Base-by-base conservation (phyloP, 2,888 invertebrate species). In the Aphidius colemani region DNA sequence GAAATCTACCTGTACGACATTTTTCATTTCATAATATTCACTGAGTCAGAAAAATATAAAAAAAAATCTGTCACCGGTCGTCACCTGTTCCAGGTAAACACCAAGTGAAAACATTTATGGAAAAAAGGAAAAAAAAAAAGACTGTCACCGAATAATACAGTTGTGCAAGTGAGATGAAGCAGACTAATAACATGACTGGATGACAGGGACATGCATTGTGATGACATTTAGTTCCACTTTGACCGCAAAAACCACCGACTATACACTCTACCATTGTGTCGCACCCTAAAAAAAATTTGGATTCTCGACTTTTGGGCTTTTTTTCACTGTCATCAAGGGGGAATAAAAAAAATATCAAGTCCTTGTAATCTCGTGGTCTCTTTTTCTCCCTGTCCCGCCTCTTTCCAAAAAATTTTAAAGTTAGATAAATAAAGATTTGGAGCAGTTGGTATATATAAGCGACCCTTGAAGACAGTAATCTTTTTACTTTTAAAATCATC, bases 61-160 rank as follows among this genome's bases (percentile, higher is more conserved):
- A 30, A 30, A 30, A 30, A 30, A 30, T 30, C 4, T 70, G 70
- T 70, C 70, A 66, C 63, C 61, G 30, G 5, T 65, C 65, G 70
- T 70, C 70, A 70, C 70, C 70, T 70, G 70, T 68, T 67, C 53
- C 68, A 69, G 69, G 70, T 67, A 69, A 63, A 59, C 40, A 59
- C 43, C 59, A 65, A 59, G 62, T 62, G 18, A 44, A 13, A 13
- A 13, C 18, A 13, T 45, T 10, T 7, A 45, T 7, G 4, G 44
- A 59, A n/a, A 39, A 58, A 39, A 48, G 43, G 18, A 13, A 46
- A 46, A 46, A 43, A 43, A 67, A 63, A 53, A 63, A 66, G 60
- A 60, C 63, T 62, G 60, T 67, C 65, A 66, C 65, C 41, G 48
- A 57, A 40, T 39, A 30, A 30, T 30, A 30, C 30, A 30, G 30